Base-by-base conservation (phyloP, 2,888 invertebrate species). In the Biston stratarius region DNA sequence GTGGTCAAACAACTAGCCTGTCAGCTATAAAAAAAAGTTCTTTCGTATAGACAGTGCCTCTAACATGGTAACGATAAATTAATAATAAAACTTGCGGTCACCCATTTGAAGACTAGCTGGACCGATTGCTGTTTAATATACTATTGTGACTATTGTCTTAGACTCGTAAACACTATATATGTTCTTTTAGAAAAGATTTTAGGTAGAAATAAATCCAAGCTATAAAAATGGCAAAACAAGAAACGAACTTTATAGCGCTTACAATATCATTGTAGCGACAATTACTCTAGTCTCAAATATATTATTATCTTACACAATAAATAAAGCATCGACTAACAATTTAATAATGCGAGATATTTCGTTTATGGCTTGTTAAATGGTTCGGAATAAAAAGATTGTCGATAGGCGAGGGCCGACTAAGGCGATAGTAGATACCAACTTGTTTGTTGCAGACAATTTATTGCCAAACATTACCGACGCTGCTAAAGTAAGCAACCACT, bases 331-430 rank as follows among this genome's bases (percentile, higher is more conserved):
- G 44, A 60, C 53, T 59, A 59, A 59, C 66, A 72, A 75, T 75
- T 79, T 75, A 78, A 79, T 85, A 84, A 85, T 84, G 80, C 78
- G 79, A 82, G 76, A 77, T 82, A 80, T 77, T 75, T 83, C 80
- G 83, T 82, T 85, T 85, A 88, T 86, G 81, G 83, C 75, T 74
- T 78, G 80, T 85, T 87, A 83, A 92, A 92, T 89, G 89, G 87
- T 67, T 79, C 84, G 87, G 91, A 92, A 92, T 84, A 83, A 84
- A 86, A 86, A 88, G 84, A 89, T 86, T 77, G 80, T 83, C 83
- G 87, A 87, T 88, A 82, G 73, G 74, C 74, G 69, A 74, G 67
- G 74, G 70, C 73, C 69, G 71, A 75, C 74, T 77, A 76, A 64
- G 66, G 77, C 66, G 66, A 70, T 60, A 75, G 78, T 76, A 84